These are phyloP conservation scores for Mycalesis mineus DNA, from an alignment of 2,888 invertebrate genomes.

Conservation along the genomic window DNA sequence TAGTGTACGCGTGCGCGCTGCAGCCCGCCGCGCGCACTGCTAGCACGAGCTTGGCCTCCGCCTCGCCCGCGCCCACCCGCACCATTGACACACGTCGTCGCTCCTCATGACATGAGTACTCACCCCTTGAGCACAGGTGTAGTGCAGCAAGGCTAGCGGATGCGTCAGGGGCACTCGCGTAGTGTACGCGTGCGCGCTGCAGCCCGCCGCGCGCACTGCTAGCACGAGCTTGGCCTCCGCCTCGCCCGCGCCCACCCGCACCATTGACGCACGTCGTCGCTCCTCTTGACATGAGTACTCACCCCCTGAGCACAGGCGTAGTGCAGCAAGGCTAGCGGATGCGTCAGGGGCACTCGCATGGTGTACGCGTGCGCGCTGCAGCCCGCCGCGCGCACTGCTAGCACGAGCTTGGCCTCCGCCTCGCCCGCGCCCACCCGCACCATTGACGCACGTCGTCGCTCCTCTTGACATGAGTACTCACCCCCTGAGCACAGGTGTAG, in stretches of 20 bases:
- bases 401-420: slow-evolving; percentile 79
- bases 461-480: no score
- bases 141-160: slow-evolving; percentile 81
- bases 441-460: slow-evolving; percentile 80
- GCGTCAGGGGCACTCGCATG: slow-evolving; percentile 73
- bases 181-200: slow-evolving; percentile 69
- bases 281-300: no score
- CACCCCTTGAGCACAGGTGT: slow-evolving; percentile 81
- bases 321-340: slow-evolving; percentile 81
- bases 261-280: slow-evolving; percentile 80
- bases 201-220: slow-evolving; percentile 78
- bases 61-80: slow-evolving; percentile 70
- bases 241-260: slow-evolving; percentile 74
- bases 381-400: slow-evolving; percentile 78
- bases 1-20: slow-evolving; percentile 64
- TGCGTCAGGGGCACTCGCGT: slow-evolving; percentile 77
- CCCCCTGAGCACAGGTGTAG: slow-evolving; percentile 80
- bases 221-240: slow-evolving; percentile 81
- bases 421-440: slow-evolving; percentile 74
- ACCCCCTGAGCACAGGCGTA: slow-evolving; percentile 82
- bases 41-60: slow-evolving; percentile 81
- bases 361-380: slow-evolving; percentile 74
- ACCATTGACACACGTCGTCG: slow-evolving; percentile 82
- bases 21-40: slow-evolving; percentile 79
- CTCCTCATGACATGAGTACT: no score